phyloP scores from a whole-genome alignment of 1,140 invertebrate genomes.

The Sarcophaga peregrina region DNA sequence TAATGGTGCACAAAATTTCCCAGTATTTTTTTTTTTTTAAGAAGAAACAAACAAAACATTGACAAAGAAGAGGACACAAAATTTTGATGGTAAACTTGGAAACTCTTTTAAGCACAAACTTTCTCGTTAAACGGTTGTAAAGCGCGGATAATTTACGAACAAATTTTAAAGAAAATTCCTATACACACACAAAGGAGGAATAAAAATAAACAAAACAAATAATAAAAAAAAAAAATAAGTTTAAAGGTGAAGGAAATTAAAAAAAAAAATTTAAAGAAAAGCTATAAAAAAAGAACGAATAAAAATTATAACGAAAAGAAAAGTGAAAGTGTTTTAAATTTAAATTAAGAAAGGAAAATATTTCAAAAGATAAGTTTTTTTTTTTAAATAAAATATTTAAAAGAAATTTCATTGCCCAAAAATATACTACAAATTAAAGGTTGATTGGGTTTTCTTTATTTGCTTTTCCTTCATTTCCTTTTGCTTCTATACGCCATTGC shows the following conservation, averaged over 20 bases:
- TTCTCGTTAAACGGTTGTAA: slow-evolving; percentile 25
- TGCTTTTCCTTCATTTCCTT: neutral
- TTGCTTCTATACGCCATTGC: neutral
- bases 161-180: slow-evolving; percentile 17
- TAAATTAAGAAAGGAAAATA: neutral
- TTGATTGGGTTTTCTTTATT: neutral
- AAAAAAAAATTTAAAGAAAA: neutral
- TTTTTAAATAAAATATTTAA: too few relatives aligned
- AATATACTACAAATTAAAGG: slow-evolving; percentile 13
- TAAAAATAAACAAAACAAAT: neutral
- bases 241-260: too few relatives aligned
- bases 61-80: slow-evolving; percentile 12
- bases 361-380: neutral
- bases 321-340: slow-evolving; percentile 9
- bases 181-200: neutral
- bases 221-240: neutral
- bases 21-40: neutral
- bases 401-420: slow-evolving; percentile 24
- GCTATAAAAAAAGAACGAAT: neutral
- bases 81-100: too few relatives aligned
- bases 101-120: slow-evolving; percentile 39
- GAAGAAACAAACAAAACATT: neutral
- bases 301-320: neutral
- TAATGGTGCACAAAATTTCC: neutral
- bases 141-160: slow-evolving; percentile 17